Base-by-base conservation (phyloP, 1,140 invertebrate genomes). In the Watersipora subatra region DNA sequence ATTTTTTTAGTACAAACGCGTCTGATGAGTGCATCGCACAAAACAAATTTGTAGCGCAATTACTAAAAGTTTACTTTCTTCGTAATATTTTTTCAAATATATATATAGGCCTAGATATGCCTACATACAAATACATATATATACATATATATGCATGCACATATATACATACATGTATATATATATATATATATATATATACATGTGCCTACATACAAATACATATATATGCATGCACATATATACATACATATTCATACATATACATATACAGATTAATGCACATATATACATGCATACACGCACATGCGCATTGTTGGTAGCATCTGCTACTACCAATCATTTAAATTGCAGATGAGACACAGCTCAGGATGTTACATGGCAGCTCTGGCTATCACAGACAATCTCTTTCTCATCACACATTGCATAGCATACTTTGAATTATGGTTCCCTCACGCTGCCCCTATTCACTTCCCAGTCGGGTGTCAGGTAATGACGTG, bases 321-420 rank as follows among this genome's bases (percentile, higher is more conserved):
- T n/a, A n/a, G n/a, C n/a, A n/a, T n/a, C n/a, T n/a, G n/a, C n/a
- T n/a, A n/a, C n/a, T n/a, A n/a, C n/a, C n/a, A n/a, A n/a, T n/a
- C n/a, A n/a, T n/a, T n/a, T n/a, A n/a, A n/a, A n/a, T n/a, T 46
- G 24, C 69, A 73, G 0, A 76, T 79, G 72, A 62, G 75, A 7
- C 72, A 78, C 56, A 77, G 75, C 19, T 79, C 78, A 1, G 77
- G 77, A 20, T 73, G 73, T 57, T 80, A 80, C 64, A 70, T 80
- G 19, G 75, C 76, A 3, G 75, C 78, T 1, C 62, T 80, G 25
- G 75, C 76, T 1, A 58, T 77, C 15, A 71, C 74, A 17, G 77
- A 80, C 65, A 67, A 78, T 12, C 29, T 78, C 1, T 78, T 78
- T 61, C 68, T 80, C 0, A 30, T 69, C 1, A 67, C 78, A 7